These are phyloP conservation scores for Fissipunctia ypsillon DNA, from an alignment of 2,888 invertebrate species.

Conservation along the genomic window DNA sequence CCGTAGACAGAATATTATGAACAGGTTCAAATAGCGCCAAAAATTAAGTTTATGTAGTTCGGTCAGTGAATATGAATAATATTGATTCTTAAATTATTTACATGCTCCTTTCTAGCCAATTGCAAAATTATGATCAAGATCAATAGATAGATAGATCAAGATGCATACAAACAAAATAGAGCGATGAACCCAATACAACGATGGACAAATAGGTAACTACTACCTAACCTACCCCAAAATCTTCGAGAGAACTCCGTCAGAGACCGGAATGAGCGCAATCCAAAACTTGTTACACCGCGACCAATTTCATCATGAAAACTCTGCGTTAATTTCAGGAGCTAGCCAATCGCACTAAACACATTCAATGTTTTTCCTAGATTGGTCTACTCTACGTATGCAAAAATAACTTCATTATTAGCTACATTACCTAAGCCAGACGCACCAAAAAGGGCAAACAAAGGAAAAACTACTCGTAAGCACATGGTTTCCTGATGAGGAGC, in stretches of 20 bases:
- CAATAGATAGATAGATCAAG: too few relatives aligned
- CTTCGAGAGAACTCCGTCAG: too few relatives aligned
- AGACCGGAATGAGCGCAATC: too few relatives aligned
- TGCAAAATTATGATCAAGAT: not conserved
- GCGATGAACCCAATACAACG: too few relatives aligned
- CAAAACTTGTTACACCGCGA: too few relatives aligned
- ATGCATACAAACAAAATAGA: too few relatives aligned
- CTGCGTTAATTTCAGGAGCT: not conserved
- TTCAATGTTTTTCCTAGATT: not conserved
- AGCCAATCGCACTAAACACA: not conserved
- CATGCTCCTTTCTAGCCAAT: not conserved
- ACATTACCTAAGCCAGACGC: not conserved
- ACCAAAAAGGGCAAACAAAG: not conserved
- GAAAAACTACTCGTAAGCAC: not conserved
- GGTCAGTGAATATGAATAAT: not conserved
- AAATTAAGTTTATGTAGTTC: not conserved
- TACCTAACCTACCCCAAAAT: too few relatives aligned
- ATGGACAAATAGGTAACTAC: too few relatives aligned
- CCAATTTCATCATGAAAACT: too few relatives aligned
- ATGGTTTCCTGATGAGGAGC: not conserved
- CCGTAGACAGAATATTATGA: too few relatives aligned
- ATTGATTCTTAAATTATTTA: not conserved
- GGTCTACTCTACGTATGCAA: not conserved
- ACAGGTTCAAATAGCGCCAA: not conserved
- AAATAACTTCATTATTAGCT: not conserved